Conservation (phyloP, 1,140 invertebrate genomes). For the Wiebesia pumilae region DNA sequence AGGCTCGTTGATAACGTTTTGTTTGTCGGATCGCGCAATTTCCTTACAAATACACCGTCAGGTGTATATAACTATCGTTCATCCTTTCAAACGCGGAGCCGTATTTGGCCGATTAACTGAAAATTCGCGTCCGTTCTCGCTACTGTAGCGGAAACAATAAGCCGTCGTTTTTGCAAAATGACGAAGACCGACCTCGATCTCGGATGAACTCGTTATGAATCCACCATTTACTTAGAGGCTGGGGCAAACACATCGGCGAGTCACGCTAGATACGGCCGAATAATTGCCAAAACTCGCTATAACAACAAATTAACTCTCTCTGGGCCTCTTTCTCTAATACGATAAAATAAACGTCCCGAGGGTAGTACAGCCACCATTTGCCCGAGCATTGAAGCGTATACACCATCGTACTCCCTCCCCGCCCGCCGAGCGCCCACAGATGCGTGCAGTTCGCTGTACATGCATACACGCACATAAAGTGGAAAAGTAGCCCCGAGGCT, state of each 20-base stretch:
- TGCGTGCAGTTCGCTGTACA: background rate
- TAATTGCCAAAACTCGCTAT: constrained; percentile 32
- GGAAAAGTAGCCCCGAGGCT: constrained; percentile 27
- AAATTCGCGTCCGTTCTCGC: background rate
- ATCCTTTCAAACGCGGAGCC: background rate
- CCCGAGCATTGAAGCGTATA: background rate
- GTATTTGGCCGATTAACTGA: background rate
- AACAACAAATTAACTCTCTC: constrained; percentile 43
- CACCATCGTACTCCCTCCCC: background rate
- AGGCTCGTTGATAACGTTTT: background rate
- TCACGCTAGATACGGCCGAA: background rate
- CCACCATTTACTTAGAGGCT: constrained; percentile 20
- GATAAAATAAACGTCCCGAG: constrained; percentile 30
- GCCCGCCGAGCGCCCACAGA: background rate
- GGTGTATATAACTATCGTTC: background rate
- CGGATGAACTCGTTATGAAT: background rate
- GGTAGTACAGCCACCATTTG: background rate
- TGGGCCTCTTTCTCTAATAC: constrained; percentile 6
- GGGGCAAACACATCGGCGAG: background rate
- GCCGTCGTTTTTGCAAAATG: background rate
- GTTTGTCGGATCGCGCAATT: background rate
- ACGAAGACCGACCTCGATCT: background rate
- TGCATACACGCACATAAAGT: background rate
- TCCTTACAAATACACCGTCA: background rate
- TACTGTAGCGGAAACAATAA: constrained; percentile 10